Percentiles rank a stretch among this genome's conserved stretches.
Evolutionary conservation across 37 sponge, comb jelly and placozoan genomes (phyloP).

Genomic region (Bolinopsis microptera): DNA sequence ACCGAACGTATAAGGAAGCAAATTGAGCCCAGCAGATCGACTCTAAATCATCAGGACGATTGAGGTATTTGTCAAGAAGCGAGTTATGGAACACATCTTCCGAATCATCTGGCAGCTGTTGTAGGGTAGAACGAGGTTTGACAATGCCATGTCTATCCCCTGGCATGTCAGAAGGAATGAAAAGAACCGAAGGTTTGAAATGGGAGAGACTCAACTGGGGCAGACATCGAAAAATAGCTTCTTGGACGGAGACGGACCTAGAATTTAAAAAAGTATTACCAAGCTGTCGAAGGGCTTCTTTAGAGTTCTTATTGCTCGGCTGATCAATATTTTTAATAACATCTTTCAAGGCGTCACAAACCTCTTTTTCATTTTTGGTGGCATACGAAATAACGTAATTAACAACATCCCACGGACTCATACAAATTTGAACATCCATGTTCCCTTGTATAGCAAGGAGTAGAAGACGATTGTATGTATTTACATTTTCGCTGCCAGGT

Average conservation of each 20-base stretch:
- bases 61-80: neutral
- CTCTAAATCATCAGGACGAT: neutral
- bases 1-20: neutral
- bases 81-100: neutral
- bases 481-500: neutral
- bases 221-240: neutral
- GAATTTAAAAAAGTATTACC: neutral
- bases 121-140: neutral
- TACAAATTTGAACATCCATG: neutral
- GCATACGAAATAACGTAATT: conserved; percentile 7
- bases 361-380: neutral
- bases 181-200: neutral
- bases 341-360: conserved; percentile 1
- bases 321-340: neutral
- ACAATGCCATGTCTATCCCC: neutral
- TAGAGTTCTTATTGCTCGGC: neutral
- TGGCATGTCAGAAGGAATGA: neutral
- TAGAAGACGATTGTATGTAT: neutral
- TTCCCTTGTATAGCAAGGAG: neutral
- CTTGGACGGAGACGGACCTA: neutral
- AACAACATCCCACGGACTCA: neutral
- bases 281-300: neutral
- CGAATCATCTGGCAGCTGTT: neutral
- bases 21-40: neutral
- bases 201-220: neutral